These are phyloP conservation scores for Propithecus perrieri DNA, from an alignment of 2,797 vertebrate species.

Conservation along the genomic window DNA sequence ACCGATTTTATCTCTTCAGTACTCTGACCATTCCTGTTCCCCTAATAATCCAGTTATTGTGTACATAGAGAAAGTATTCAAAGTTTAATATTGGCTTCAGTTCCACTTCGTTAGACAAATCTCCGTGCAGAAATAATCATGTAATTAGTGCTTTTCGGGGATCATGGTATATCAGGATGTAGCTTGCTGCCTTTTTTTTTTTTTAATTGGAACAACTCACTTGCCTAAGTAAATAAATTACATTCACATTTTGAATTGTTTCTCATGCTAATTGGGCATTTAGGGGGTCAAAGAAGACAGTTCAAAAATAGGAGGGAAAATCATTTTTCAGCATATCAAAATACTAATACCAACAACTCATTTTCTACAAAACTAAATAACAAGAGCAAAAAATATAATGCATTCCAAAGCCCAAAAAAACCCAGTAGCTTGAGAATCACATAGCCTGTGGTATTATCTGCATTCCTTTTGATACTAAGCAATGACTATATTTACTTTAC, in stretches of 20 bases:
- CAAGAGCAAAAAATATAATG: neutral
- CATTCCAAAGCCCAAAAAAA: neutral
- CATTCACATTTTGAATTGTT: conserved; percentile 37
- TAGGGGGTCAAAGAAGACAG: conserved; percentile 28
- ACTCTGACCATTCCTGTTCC: neutral
- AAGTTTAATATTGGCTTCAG: conserved; percentile 20
- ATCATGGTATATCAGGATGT: neutral
- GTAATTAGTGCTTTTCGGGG: neutral
- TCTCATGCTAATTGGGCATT: conserved; percentile 10
- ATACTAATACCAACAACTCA: neutral
- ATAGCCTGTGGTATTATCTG: neutral
- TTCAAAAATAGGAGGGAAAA: conserved; percentile 24
- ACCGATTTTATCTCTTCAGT: neutral
- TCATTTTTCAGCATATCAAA: conserved; percentile 10
- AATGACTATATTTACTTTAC: conserved; percentile 8
- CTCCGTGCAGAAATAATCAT: neutral
- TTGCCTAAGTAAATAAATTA: conserved; percentile 30
- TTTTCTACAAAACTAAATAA: conserved; percentile 38
- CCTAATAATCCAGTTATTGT: neutral
- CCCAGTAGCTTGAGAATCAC: neutral
- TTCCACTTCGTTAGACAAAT: neutral
- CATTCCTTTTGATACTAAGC: conserved; percentile 30
- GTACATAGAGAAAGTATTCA: neutral
- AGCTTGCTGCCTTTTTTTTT: neutral
- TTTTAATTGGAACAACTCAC: neutral